Base-by-base conservation (phyloP, 2,113 vertebrate species). In the Alethe diademata region DNA sequence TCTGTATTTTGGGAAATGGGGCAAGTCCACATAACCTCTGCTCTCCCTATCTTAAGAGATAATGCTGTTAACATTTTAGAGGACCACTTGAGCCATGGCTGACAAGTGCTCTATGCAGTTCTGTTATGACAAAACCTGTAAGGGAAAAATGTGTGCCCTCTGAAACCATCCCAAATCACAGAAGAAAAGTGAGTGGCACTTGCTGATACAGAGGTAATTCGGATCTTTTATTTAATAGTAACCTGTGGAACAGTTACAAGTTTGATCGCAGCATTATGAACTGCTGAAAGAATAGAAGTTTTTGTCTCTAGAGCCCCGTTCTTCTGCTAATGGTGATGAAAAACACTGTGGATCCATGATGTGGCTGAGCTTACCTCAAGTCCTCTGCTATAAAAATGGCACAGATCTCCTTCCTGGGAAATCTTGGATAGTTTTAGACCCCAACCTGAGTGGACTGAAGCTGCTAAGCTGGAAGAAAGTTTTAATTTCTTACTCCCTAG, bases 241-340 rank as follows among this genome's bases (percentile, higher is more conserved):
- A 33, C 9, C 40, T 1, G 0, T 15, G 31, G 17, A 15, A 26
- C 33, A 35, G 12, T n/a, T 69, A 29, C 4, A 69, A 81, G 3
- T 81, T 54, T 60, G 42, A 40, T 47, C 42, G n/a, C 18, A 78
- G 67, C 54, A 62, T 42, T 38, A 70, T 6, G 28, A 89, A 84
- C 25, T 53, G 22, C 64, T 78, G 36, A 20, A 86, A 26, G 4
- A 12, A 31, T 1, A 31, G 11, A 47, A 29, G 2, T 11, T 82
- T 80, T 58, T 58, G 10, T 35, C 57, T 64, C 53, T 24, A 38
- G 14, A 31, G 48, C 26, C 58, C 71, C 33, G 7, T 47, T 71
- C 8, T 42, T 26, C 56, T 90, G 62, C 38, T 58, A 78, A 31
- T 29, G n/a, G 54, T 45, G 43, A 74, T 14, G 42, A 57, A 83